Conservation (phyloP, 2,113 vertebrate species). For the Etheostoma cragini region DNA sequence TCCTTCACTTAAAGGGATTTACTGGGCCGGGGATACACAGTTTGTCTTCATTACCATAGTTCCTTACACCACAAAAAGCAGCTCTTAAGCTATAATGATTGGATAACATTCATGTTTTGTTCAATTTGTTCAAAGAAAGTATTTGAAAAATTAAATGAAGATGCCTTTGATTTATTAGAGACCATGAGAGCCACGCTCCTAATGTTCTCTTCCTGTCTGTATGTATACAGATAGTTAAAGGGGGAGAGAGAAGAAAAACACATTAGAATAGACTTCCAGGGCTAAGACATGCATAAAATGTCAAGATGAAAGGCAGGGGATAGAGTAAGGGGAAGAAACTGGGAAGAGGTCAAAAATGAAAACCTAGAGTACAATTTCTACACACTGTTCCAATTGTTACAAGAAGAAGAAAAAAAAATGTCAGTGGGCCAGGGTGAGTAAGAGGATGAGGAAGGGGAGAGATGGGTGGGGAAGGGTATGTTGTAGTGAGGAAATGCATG, state of each 20-base stretch:
- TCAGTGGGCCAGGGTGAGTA: slow-evolving; percentile 23
- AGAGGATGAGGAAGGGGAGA: slow-evolving; percentile 58
- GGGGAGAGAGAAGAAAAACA: slow-evolving; percentile 38
- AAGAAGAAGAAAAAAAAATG: neutral
- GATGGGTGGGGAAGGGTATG: slow-evolving; percentile 53
- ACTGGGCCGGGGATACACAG: slow-evolving; percentile 21
- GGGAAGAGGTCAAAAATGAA: slow-evolving; percentile 28
- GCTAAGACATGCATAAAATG: slow-evolving; percentile 34
- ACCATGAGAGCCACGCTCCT: slow-evolving; percentile 17
- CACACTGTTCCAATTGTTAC: slow-evolving; percentile 16
- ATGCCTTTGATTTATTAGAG: slow-evolving; percentile 38
- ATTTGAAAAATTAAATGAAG: slow-evolving; percentile 41
- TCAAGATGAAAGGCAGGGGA: slow-evolving; percentile 26
- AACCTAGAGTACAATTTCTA: slow-evolving; percentile 38
- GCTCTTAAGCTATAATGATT: neutral
- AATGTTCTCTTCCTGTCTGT: slow-evolving; percentile 59
- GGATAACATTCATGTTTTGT: slow-evolving; percentile 4
- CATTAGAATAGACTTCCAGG: slow-evolving; percentile 55
- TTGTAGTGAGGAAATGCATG: slow-evolving; percentile 55
- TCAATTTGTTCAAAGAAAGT: slow-evolving; percentile 27
- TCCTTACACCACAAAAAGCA: slow-evolving; percentile 10
- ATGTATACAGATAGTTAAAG: slow-evolving; percentile 39
- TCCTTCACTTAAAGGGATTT: slow-evolving; percentile 54
- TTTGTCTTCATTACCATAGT: slow-evolving; percentile 49
- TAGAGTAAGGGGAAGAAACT: slow-evolving; percentile 21